These are phyloP conservation scores for Coranthus polyacanthus DNA, from an alignment of 2,797 vertebrate species.

Conservation along the genomic window DNA sequence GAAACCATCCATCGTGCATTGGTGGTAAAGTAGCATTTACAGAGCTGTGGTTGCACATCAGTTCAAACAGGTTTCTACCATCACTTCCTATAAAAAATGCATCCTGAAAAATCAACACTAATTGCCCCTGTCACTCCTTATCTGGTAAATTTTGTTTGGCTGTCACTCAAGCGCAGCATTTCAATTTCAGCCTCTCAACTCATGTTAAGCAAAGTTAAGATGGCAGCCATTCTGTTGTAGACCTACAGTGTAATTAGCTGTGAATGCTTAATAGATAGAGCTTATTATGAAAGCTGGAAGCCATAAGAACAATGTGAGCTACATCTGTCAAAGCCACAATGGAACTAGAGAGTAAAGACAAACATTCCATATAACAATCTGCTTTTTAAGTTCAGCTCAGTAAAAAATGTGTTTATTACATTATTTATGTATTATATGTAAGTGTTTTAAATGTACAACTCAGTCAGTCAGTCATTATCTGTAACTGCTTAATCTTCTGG, in stretches of 20 bases:
- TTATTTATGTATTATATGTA: no score
- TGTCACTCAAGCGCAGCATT: constrained; percentile 63
- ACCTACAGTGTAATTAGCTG: constrained; percentile 73
- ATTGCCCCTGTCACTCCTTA: constrained; percentile 52
- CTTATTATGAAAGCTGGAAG: constrained; percentile 49
- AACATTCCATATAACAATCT: constrained; percentile 20
- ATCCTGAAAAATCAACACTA: constrained; percentile 41
- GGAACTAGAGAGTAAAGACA: constrained; percentile 13
- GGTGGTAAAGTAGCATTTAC: neutral
- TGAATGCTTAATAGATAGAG: constrained; percentile 48
- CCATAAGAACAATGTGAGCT: constrained; percentile 32
- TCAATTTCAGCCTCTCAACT: constrained; percentile 48
- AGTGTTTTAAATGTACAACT: no score
- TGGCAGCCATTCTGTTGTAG: constrained; percentile 66
- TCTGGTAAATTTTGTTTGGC: constrained; percentile 55
- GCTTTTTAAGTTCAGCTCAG: neutral
- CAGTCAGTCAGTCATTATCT: no score
- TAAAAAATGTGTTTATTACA: no score
- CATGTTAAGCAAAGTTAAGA: constrained; percentile 61
- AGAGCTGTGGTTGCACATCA: neutral
- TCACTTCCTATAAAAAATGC: constrained; percentile 20
- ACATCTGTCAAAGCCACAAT: constrained; percentile 35
- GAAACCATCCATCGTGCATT: neutral
- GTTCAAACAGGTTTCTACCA: constrained; percentile 14
- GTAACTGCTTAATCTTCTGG: no score